Conservation (phyloP, 2,797 vertebrate species). For the Girardinus metallicus region DNA sequence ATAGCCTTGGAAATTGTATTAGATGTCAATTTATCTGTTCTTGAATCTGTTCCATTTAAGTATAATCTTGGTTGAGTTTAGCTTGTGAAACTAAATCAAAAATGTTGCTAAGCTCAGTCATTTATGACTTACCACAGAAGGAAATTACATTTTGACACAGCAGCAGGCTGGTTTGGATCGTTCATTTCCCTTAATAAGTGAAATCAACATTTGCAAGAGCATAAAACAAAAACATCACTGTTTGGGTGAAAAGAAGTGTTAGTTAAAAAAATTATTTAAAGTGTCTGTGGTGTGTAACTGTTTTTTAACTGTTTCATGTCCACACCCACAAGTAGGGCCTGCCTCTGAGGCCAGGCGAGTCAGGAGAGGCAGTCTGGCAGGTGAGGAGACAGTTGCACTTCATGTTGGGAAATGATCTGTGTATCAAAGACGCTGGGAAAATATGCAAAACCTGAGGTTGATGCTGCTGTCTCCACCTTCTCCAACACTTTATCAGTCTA, state of each 20-base stretch:
- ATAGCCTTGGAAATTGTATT: background rate
- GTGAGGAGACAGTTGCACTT: conserved; percentile 62
- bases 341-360: conserved; percentile 32
- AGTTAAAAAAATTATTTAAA: conserved; percentile 19
- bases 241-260: background rate
- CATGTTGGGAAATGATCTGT: conserved; percentile 15
- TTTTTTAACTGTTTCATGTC: conserved; percentile 22
- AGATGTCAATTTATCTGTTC: background rate
- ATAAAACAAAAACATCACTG: background rate
- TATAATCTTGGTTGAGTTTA: background rate
- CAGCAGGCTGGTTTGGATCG: background rate
- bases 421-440: conserved; percentile 12
- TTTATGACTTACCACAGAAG: background rate
- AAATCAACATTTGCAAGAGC: background rate
- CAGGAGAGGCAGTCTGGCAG: conserved; percentile 38
- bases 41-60: background rate
- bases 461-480: background rate
- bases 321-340: conserved; percentile 36
- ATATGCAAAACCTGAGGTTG: conserved; percentile 77
- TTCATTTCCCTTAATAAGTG: background rate
- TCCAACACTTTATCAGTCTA: background rate
- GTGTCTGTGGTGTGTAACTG: conserved; percentile 5
- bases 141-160: background rate
- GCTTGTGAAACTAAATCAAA: background rate
- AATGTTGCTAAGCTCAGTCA: background rate